Percentiles rank a stretch among this genome's conserved stretches.
phyloP scores from a whole-genome alignment of 2,797 vertebrate species.

The Phalloptychus januarius region DNA sequence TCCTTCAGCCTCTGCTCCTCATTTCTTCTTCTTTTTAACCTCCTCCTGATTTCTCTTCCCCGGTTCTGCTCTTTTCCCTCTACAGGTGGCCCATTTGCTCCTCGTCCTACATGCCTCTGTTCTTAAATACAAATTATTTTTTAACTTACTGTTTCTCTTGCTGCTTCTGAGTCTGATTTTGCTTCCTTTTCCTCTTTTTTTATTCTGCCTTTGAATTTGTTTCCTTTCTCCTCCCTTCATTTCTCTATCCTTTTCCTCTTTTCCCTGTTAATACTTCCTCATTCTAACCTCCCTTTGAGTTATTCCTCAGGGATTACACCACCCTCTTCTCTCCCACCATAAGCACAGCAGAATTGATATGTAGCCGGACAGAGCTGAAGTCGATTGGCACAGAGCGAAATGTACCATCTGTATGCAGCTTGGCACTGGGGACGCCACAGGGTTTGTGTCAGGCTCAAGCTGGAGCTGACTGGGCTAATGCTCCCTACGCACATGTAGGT shows the following conservation, averaged over 20 bases:
- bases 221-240: neutral
- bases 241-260: slow-evolving; percentile 4
- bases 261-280: slow-evolving; percentile 11
- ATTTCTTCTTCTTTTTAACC: slow-evolving; percentile 18
- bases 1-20: slow-evolving; percentile 6
- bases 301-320: slow-evolving; percentile 4
- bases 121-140: slow-evolving; percentile 12
- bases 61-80: slow-evolving; percentile 5
- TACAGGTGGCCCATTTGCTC: neutral
- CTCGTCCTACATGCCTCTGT: neutral
- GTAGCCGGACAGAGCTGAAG: slow-evolving; percentile 24
- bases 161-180: slow-evolving; percentile 14
- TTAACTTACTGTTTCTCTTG: neutral
- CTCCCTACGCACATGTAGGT: slow-evolving; percentile 43
- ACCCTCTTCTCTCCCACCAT: slow-evolving; percentile 4
- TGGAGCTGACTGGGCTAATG: slow-evolving; percentile 30
- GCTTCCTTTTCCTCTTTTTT: slow-evolving; percentile 10
- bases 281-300: neutral
- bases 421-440: slow-evolving; percentile 29
- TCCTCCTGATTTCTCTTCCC: slow-evolving; percentile 9
- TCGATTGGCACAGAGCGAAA: slow-evolving; percentile 31
- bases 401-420: slow-evolving; percentile 43
- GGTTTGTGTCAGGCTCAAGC: slow-evolving; percentile 30
- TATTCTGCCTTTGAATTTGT: slow-evolving; percentile 29
- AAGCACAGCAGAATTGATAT: slow-evolving; percentile 40